These are phyloP conservation scores for Syndactyla subalaris DNA, from an alignment of 2,797 vertebrate genomes.

Conservation along the genomic window DNA sequence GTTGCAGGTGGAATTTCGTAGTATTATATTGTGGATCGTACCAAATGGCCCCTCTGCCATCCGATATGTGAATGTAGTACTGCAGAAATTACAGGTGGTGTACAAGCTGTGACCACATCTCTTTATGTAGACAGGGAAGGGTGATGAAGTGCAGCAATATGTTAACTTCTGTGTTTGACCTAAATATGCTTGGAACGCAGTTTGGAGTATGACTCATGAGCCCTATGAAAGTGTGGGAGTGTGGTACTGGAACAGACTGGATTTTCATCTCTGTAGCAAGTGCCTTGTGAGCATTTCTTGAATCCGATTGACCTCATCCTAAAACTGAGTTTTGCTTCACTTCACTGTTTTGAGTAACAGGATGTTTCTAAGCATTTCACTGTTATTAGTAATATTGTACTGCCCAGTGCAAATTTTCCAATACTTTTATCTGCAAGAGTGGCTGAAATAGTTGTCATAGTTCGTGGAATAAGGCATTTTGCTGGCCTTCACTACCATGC, in stretches of 20 bases:
- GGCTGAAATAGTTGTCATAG: neutral
- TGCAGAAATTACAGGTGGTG: neutral
- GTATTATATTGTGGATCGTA: neutral
- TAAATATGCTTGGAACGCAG: neutral
- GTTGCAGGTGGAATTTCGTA: neutral
- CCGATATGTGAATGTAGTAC: rapidly evolving
- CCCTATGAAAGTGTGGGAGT: neutral
- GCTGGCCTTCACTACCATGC: rapidly evolving
- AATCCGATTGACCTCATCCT: neutral
- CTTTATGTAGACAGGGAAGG: neutral
- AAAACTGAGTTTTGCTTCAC: neutral
- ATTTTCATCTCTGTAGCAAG: neutral
- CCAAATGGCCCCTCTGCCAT: neutral
- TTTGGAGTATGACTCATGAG: neutral
- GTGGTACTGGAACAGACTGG: neutral
- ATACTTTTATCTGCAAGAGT: neutral
- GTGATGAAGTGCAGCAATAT: neutral
- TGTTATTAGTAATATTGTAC: neutral
- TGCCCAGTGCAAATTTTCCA: neutral
- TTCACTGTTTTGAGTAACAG: neutral
- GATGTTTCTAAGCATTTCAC: neutral
- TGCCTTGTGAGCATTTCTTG: neutral
- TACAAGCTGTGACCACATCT: neutral
- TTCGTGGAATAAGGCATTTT: neutral
- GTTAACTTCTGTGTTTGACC: neutral